phyloP scores from a whole-genome alignment of 2,113 vertebrate genomes.

The Atractosteus spatula region DNA sequence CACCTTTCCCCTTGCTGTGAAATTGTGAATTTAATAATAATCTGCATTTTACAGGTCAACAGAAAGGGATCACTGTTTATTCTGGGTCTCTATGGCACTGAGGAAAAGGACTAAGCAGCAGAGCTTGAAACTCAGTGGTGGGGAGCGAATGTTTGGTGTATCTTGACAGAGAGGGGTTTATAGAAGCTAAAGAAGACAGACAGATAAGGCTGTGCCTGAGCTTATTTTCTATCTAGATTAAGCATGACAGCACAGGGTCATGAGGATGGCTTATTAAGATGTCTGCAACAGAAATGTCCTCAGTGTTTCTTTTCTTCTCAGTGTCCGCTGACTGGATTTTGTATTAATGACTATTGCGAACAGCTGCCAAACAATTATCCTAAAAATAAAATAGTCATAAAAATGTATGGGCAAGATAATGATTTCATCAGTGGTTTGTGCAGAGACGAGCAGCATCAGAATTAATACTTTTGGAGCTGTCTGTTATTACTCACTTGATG shows the following conservation, averaged over 20 bases:
- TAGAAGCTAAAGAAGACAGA: slow-evolving; percentile 31
- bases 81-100: background rate
- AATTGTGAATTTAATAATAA: too few relatives aligned
- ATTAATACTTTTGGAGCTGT: slow-evolving; percentile 19
- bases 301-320: background rate
- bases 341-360: slow-evolving; percentile 46
- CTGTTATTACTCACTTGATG: slow-evolving; percentile 57
- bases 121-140: slow-evolving; percentile 18
- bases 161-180: slow-evolving; percentile 10
- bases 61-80: too few relatives aligned
- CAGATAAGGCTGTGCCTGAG: slow-evolving; percentile 3
- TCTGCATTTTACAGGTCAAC: too few relatives aligned
- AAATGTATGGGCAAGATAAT: slow-evolving; percentile 40
- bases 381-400: slow-evolving; percentile 36
- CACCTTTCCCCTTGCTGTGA: too few relatives aligned
- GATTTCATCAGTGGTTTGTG: slow-evolving; percentile 39
- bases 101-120: background rate
- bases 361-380: slow-evolving; percentile 42
- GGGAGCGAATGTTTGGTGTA: slow-evolving; percentile 20
- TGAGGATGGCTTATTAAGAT: background rate
- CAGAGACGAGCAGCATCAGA: slow-evolving; percentile 4
- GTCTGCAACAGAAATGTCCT: background rate
- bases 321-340: slow-evolving; percentile 38
- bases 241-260: background rate
- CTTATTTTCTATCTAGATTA: slow-evolving; percentile 1